A percentile compares a stretch with the other conserved stretches of the same genome.
These are phyloP conservation scores for Orchesella cincta DNA, from an alignment of 1,140 invertebrate species.

Conservation along the genomic window DNA sequence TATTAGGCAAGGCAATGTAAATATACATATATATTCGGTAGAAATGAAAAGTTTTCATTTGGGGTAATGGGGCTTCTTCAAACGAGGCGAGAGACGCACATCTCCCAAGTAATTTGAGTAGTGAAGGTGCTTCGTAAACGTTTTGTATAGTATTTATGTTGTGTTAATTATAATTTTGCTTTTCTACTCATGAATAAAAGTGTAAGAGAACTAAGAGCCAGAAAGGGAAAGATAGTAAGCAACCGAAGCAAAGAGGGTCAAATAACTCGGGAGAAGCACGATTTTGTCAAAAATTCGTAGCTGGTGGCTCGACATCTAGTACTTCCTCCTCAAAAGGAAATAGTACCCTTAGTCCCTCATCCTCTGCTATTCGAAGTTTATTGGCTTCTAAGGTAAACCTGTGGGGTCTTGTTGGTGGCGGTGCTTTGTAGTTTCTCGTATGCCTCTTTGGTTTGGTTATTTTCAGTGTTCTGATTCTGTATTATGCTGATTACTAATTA, in stretches of 20 bases:
- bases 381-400: constrained; percentile 49
- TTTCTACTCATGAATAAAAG: too few species aligned
- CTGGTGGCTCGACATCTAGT: too few species aligned
- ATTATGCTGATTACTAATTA: too few species aligned
- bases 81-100: too few species aligned
- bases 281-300: neutral
- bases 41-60: neutral
- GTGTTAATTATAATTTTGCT: too few species aligned
- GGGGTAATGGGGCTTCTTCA: neutral
- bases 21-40: too few species aligned
- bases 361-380: constrained; percentile 50
- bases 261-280: neutral
- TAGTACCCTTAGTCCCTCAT: constrained; percentile 40
- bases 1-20: too few species aligned
- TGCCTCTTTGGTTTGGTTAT: neutral
- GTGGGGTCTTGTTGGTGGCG: neutral
- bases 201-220: neutral
- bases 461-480: neutral
- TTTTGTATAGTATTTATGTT: too few species aligned
- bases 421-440: neutral
- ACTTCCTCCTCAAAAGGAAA: constrained; percentile 17
- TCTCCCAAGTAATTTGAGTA: too few species aligned
- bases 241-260: neutral
- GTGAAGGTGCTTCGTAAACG: too few species aligned
- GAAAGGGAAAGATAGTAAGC: constrained; percentile 1